phyloP scores from a whole-genome alignment of 2,113 vertebrate species.

The Pampusana beccarii region DNA sequence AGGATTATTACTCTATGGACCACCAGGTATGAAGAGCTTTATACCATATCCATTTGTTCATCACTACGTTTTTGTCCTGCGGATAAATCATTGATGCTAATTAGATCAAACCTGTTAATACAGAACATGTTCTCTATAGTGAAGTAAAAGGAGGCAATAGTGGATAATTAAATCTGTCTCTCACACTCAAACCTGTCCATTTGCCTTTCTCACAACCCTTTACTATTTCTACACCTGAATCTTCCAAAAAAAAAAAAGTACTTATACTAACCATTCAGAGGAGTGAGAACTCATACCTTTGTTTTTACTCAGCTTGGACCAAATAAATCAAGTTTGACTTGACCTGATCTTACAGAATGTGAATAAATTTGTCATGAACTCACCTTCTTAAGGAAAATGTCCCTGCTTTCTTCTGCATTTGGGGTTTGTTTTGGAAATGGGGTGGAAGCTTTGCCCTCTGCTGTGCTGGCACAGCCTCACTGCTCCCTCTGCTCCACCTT shows the following conservation, averaged over 20 bases:
- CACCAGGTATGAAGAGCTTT: conserved; percentile 81
- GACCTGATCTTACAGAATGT: neutral
- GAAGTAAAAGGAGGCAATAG: neutral
- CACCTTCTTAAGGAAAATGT: neutral
- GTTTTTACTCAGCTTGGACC: neutral
- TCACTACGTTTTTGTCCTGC: neutral
- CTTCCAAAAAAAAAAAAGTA: neutral
- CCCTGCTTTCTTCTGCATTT: neutral
- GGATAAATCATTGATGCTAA: neutral
- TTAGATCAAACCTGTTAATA: neutral
- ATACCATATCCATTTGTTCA: neutral
- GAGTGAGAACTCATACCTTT: neutral
- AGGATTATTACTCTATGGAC: conserved; percentile 91
- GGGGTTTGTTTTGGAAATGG: neutral
- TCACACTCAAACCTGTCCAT: neutral
- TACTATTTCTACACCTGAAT: neutral
- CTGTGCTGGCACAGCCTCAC: too few relatives aligned
- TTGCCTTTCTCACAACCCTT: neutral
- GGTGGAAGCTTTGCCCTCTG: neutral
- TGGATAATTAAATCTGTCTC: neutral
- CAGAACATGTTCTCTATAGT: neutral
- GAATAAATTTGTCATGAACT: neutral
- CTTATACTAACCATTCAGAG: neutral
- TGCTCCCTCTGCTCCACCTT: neutral
- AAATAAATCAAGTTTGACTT: neutral